Base-by-base conservation (phyloP, 2,113 vertebrate species). In the Podilymbus podiceps region DNA sequence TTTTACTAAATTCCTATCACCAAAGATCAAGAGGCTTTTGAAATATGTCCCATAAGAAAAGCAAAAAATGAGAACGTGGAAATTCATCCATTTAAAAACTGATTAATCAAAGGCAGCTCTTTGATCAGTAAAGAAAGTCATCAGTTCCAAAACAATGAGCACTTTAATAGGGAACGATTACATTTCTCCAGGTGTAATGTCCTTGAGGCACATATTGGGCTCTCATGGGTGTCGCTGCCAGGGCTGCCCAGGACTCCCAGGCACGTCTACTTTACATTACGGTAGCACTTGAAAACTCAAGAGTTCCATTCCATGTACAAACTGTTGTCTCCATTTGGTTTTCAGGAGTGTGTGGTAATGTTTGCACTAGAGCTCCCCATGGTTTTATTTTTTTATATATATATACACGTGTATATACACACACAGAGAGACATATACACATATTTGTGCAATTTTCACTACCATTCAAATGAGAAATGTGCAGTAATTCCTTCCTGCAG, bases 1-100 rank as follows among this genome's bases (percentile, higher is more conserved):
- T 94, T 90, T 89, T 66, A 44, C 50, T 91, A 95, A 95, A 90
- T 42, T 81, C 74, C 78, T 63, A 24, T 42, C 85, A 83, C 31
- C 82, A 59, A 62, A 90, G 88, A 96, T 93, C 91, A 96, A 93
- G 91, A 90, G 63, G 72, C 94, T 88, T 94, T 94, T 93, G 90
- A 95, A 93, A 93, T 59, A 55, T 7, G 23, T 80, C 88, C 90
- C 55, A 42, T 55, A 86, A 74, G 93, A 90, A 93, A 89, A 92
- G 25, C 1, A 1, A 85, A 93, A 89, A 73, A 62, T 25, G 42
- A 74, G 47, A 90, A 78, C 69, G 52, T 83, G n/a, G 76, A 84
- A 89, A 90, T 85, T 13, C 30, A 27, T 53, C 90, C 18, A 40
- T 90, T 95, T 88, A 66, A 62, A 89, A 88, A 91, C 66, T 19